These are phyloP conservation scores for Galaxias olidus DNA, from an alignment of 2,797 vertebrate genomes.

Conservation along the genomic window DNA sequence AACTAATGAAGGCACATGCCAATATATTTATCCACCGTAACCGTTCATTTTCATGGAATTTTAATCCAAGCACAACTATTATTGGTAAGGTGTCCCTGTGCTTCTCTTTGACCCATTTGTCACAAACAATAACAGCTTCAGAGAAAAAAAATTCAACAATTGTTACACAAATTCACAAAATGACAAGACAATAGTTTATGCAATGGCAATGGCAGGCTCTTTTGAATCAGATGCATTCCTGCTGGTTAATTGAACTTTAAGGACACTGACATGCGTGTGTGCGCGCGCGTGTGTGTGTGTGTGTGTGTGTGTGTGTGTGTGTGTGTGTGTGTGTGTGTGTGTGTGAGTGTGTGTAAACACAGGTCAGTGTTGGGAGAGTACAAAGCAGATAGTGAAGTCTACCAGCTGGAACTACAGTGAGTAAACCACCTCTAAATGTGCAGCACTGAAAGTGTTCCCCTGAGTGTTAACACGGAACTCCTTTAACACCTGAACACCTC, in stretches of 20 bases:
- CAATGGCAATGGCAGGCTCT: background rate
- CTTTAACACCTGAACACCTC: too few relatives aligned
- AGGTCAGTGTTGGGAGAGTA: too few relatives aligned
- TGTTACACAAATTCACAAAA: slow-evolving; percentile 21
- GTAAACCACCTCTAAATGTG: too few relatives aligned
- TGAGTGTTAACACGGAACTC: too few relatives aligned
- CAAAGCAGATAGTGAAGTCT: too few relatives aligned
- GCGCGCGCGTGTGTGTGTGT: background rate
- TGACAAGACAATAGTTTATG: too few relatives aligned
- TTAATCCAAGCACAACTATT: background rate
- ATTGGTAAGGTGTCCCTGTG: too few relatives aligned
- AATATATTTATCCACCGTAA: background rate
- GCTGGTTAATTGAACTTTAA: slow-evolving; percentile 15
- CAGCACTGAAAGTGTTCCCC: too few relatives aligned
- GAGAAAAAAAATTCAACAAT: background rate
- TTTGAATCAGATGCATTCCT: slow-evolving; percentile 22
- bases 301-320: too few relatives aligned
- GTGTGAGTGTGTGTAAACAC: slow-evolving; percentile 25
- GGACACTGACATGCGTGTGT: slow-evolving; percentile 16
- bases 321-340: background rate
- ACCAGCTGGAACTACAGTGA: too few relatives aligned
- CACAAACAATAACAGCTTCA: slow-evolving; percentile 22
- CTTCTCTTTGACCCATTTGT: too few relatives aligned
- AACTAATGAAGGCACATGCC: too few relatives aligned
- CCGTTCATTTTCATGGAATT: slow-evolving; percentile 2